Base-by-base conservation (phyloP, 2,888 invertebrate genomes). In the Blera fallax region DNA sequence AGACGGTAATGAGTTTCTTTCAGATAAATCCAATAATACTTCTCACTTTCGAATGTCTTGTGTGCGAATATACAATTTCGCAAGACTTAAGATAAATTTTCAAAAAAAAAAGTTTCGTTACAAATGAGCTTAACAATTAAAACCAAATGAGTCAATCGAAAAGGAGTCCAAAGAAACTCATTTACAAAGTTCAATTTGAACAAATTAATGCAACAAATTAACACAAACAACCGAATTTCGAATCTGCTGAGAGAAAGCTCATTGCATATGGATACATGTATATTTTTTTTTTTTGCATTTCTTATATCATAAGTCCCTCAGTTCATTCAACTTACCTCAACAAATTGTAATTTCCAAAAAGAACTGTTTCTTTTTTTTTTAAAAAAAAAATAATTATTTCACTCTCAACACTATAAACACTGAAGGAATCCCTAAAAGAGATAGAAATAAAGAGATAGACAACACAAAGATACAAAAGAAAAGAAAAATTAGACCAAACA, bases 271-370 rank as follows among this genome's bases (percentile, higher is more conserved):
- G 45, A 65, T 56, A 40, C 18, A 27, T 37, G n/a, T 56, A 29
- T 18, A n/a, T 7, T 0, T 45, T 34, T 43, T 65, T 43, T 56
- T 50, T 34, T 62, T 54, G 14, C 27, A 50, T 32, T 8, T 29
- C 14, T 58, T 43, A 8, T 27, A 72, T 72, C 70, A 27, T 16
- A 29, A 64, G 40, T 16, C 11, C n/a, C 27, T 37, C 11, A 67
- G 83, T 84, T 80, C 80, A 52, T 80, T 84, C 80, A 84, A 84
- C 84, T 84, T 80, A 84, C 84, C 84, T 70, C 69, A 18, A 40
- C 56, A 18, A 70, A 37, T 50, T 24, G 48, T 56, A 11, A 45
- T 16, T 43, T 45, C 37, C 54, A 52, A 37, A 54, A 45, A 56
- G 18, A 58, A 34, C 10, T 21, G 10, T 18, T 32, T 4, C 40